phyloP scores from a whole-genome alignment of 2,888 invertebrate genomes.

The Glyphotaelius pellucidus region DNA sequence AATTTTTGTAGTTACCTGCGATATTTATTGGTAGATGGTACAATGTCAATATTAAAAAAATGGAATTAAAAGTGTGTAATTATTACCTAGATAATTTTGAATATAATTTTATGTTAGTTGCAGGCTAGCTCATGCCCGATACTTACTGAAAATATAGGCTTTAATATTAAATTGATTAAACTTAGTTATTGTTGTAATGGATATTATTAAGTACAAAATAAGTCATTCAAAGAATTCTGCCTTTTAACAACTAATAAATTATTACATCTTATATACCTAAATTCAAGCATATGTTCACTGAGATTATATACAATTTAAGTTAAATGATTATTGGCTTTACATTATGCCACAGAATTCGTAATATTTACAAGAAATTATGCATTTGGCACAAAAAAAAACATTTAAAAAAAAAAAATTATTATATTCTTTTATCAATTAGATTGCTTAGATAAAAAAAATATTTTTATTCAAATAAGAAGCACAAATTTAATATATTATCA shows the following conservation, averaged over 20 bases:
- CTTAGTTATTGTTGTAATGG: neutral
- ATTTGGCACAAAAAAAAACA: constrained; percentile 37
- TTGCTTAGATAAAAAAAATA: constrained; percentile 11
- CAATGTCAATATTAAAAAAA: neutral
- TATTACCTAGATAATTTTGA: constrained; percentile 2
- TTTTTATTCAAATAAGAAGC: neutral
- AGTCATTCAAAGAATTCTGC: neutral
- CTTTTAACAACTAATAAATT: neutral
- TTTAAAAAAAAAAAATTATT: neutral
- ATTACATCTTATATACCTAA: neutral
- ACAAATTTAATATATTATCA: neutral
- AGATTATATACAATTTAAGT: neutral
- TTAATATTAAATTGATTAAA: neutral
- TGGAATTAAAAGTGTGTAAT: neutral
- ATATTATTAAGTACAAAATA: constrained; percentile 2
- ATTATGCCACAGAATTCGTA: constrained; percentile 19
- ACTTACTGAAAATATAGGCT: neutral
- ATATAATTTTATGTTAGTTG: neutral
- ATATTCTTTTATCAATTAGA: neutral
- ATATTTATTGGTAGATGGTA: neutral
- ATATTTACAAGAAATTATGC: constrained; percentile 34
- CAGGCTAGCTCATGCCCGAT: neutral
- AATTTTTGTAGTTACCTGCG: neutral
- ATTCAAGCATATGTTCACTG: neutral
- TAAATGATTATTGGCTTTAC: neutral